These are phyloP conservation scores for Diadema setosum DNA, from an alignment of 35 echinoderm and acorn worm genomes.

Conservation along the genomic window DNA sequence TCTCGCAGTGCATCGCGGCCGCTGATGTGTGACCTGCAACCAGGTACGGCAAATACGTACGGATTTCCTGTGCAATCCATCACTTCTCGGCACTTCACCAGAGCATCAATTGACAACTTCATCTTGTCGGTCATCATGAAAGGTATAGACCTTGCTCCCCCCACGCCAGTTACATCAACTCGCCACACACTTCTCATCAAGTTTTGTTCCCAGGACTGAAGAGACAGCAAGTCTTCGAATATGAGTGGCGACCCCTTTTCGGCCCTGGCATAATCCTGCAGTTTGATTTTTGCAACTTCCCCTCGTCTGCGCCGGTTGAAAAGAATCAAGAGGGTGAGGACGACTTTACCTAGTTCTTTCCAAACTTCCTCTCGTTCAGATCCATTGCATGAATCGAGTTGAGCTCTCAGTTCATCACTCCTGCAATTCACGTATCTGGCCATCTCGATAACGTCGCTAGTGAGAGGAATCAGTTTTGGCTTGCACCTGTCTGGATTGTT, in stretches of 20 bases:
- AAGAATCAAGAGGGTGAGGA: constrained; percentile 7
- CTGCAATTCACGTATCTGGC: not conserved
- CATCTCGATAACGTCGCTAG: not conserved
- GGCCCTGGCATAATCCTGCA: not conserved
- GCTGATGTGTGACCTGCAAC: constrained; percentile 13
- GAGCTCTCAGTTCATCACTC: not conserved
- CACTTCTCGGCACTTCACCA: constrained; percentile 2
- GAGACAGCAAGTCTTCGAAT: not conserved
- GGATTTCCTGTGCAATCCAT: constrained; percentile 22
- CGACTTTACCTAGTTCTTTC: not conserved
- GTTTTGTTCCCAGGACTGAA: not conserved
- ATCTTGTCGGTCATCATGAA: constrained; percentile 30
- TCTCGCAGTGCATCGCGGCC: constrained; percentile 22
- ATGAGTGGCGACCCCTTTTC: not conserved
- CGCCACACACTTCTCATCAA: constrained; percentile 50
- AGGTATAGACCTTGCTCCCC: not conserved
- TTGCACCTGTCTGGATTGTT: not conserved
- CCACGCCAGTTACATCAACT: constrained; percentile 49
- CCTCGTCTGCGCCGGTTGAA: constrained; percentile 71
- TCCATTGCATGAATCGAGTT: not conserved
- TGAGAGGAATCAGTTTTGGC: not conserved
- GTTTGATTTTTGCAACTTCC: constrained; percentile 45
- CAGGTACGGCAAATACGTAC: constrained; percentile 34
- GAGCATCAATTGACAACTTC: constrained; percentile 7
- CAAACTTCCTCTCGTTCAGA: not conserved